Evolutionary conservation across 1,140 invertebrate species (phyloP), one percentile per base, ranked within the genome.

Genomic region (Macrostomum lignano): DNA sequence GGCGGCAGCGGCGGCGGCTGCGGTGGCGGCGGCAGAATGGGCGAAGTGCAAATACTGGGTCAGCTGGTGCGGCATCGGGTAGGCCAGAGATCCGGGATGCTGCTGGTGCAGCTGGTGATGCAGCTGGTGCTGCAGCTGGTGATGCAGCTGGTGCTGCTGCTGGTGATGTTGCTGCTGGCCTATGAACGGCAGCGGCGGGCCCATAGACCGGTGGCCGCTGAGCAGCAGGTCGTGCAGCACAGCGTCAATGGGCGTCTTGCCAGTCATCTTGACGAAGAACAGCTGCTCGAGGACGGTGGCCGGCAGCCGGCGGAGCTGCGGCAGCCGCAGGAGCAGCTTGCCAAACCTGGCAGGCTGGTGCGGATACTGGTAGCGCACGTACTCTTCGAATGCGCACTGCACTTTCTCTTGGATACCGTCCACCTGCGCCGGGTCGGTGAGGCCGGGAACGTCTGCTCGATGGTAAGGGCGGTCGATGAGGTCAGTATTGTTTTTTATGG

Each of bases 161-260:
- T n/a, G n/a, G n/a, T n/a, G n/a, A n/a, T n/a, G n/a, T n/a, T n/a
- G n/a, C n/a, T n/a, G n/a, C n/a, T n/a, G n/a, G n/a, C n/a, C n/a
- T n/a, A n/a, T n/a, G n/a, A n/a, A n/a, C n/a, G n/a, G n/a, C n/a
- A n/a, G n/a, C n/a, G n/a, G n/a, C n/a, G n/a, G n/a, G n/a, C n/a
- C n/a, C n/a, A n/a, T n/a, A n/a, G n/a, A n/a, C n/a, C n/a, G n/a
- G n/a, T n/a, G n/a, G n/a, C 53, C 52, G 44, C 75, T 79, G n/a
- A 88, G 58, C 35, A 91, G 61, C 79, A 88, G 86, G 57, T 91
- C 81, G 46, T 79, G 65, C 39, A 91, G 88, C 24, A 88, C 64
- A n/a, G 79, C 88, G 59, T 88, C 81, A 44, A 91, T 91, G 28
- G 79, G 79, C 9, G 79, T 88, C 60, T 72, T 75, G 10, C 78